phyloP scores from a whole-genome alignment of 2,113 vertebrate genomes.

The Aptenodytes forsteri region DNA sequence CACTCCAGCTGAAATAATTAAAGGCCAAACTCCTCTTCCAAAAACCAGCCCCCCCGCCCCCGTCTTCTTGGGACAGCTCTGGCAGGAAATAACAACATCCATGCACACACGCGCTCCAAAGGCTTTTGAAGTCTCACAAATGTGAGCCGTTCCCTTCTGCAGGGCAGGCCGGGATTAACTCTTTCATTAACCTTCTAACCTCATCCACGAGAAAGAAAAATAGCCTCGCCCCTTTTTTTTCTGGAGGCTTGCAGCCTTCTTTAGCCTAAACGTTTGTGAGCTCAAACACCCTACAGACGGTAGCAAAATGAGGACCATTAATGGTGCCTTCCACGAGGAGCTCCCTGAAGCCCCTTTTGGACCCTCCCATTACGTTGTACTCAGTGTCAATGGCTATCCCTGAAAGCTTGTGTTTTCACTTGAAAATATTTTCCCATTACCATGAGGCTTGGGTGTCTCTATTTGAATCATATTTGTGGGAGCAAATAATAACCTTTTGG shows the following conservation, averaged over 20 bases:
- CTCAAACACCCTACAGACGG: not conserved
- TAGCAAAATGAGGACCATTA: not conserved
- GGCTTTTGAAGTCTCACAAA: not conserved
- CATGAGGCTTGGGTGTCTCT: not conserved
- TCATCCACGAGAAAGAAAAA: not conserved
- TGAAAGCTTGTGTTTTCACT: not conserved
- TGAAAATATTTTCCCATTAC: not conserved
- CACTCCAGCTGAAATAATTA: not conserved
- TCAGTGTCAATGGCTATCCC: not conserved
- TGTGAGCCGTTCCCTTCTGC: not conserved
- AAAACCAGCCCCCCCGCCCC: not conserved
- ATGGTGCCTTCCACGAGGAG: not conserved
- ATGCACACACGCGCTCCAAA: not conserved
- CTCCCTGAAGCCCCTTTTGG: not conserved
- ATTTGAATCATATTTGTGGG: not conserved
- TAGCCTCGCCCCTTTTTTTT: not conserved
- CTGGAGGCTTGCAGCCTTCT: not conserved
- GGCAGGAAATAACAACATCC: not conserved
- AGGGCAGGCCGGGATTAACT: not conserved
- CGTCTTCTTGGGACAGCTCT: not conserved
- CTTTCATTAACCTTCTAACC: slow-evolving; percentile 12
- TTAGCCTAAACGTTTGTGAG: not conserved
- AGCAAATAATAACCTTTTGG: not conserved
- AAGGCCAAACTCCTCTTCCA: not conserved
- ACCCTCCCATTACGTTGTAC: not conserved